Evolutionary conservation across 2,888 invertebrate genomes (phyloP).

Genomic region (Spodoptera exigua): DNA sequence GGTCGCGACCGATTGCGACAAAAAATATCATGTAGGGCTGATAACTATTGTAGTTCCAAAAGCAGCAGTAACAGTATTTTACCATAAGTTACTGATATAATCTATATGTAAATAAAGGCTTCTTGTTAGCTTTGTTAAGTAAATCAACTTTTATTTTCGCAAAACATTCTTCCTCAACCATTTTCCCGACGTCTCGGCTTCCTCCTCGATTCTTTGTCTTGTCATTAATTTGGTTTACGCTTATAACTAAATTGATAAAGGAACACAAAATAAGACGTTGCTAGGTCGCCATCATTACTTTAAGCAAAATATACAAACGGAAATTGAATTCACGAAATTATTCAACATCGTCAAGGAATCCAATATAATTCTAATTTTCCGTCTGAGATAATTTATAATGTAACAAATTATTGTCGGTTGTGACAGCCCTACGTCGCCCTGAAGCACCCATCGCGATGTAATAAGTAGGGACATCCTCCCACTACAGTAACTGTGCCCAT

Average conservation of each 20-base stretch:
- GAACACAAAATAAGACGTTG: constrained; percentile 27
- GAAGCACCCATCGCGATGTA: constrained; percentile 57
- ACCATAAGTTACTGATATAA: constrained; percentile 4
- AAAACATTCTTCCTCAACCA: constrained; percentile 11
- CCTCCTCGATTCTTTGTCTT: not conserved
- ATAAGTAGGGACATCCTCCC: constrained; percentile 69
- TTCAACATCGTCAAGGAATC: constrained; percentile 42
- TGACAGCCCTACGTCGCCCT: constrained; percentile 59
- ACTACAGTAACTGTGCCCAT: constrained; percentile 44
- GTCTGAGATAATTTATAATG: constrained; percentile 45
- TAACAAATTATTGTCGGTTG: constrained; percentile 42
- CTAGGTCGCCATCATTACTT: constrained; percentile 15
- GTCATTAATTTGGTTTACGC: constrained; percentile 3
- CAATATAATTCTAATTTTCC: constrained; percentile 56
- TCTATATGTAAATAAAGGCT: not conserved
- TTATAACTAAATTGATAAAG: constrained; percentile 15
- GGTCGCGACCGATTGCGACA: constrained; percentile 46
- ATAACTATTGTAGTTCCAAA: constrained; percentile 19
- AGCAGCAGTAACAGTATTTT: constrained; percentile 2
- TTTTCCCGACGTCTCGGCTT: not conserved
- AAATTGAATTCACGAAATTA: constrained; percentile 41
- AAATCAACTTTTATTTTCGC: not conserved
- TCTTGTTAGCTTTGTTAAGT: not conserved
- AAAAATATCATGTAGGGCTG: constrained; percentile 56
- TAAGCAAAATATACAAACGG: constrained; percentile 37